Evolutionary conservation across 2,888 invertebrate genomes (phyloP).

Genomic region (Boloria euphrosyne): DNA sequence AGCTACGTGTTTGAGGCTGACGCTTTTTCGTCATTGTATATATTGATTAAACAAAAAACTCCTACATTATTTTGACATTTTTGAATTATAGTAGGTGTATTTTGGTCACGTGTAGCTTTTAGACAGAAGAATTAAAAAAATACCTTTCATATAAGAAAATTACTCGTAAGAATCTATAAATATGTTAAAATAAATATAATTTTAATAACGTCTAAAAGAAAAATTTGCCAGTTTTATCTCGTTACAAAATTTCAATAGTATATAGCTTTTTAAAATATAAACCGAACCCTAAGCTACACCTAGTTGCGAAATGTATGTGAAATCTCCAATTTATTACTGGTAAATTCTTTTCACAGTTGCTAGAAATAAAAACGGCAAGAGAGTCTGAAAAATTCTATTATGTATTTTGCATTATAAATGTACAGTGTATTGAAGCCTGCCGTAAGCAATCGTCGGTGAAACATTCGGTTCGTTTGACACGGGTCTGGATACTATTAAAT

Average conservation of each 20-base stretch:
- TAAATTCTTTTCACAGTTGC: conserved; percentile 4
- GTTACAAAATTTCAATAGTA: too few relatives aligned
- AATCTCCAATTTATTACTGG: not conserved
- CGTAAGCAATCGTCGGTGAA: conserved; percentile 22
- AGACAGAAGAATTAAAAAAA: too few relatives aligned
- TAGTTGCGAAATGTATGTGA: not conserved
- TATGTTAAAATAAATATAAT: too few relatives aligned
- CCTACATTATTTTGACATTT: conserved; percentile 1
- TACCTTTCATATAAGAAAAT: too few relatives aligned
- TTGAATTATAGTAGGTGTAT: not conserved
- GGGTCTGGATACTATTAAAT: not conserved
- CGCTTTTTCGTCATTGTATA: conserved; percentile 28
- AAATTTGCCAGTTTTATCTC: too few relatives aligned
- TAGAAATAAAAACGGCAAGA: conserved; percentile 11
- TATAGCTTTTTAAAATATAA: too few relatives aligned
- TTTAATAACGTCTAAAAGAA: too few relatives aligned
- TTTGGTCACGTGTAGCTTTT: not conserved
- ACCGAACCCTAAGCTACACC: too few relatives aligned
- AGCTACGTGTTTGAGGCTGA: conserved; percentile 43
- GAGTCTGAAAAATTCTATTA: conserved; percentile 24
- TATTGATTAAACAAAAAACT: conserved; percentile 11
- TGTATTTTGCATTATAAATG: conserved; percentile 31
- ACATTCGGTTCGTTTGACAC: conserved; percentile 14
- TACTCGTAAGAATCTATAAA: too few relatives aligned
- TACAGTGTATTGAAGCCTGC: conserved; percentile 19